These are phyloP conservation scores for Mimas tiliae DNA, from an alignment of 2,888 invertebrate species.

Conservation along the genomic window DNA sequence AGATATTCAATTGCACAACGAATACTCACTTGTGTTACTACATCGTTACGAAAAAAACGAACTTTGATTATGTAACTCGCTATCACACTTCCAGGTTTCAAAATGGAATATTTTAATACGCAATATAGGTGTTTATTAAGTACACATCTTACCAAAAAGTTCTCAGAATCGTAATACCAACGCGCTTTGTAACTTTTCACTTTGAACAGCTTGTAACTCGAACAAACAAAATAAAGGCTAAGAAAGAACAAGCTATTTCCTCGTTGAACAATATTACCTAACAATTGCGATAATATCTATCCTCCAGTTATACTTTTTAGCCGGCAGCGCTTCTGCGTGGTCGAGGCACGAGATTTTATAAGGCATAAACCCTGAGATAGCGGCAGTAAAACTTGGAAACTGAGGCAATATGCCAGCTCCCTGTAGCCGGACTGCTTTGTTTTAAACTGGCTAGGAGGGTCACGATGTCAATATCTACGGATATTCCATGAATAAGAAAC, in stretches of 20 bases:
- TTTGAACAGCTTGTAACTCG: constrained; percentile 44
- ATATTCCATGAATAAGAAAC: constrained; percentile 21
- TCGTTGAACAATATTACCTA: constrained; percentile 57
- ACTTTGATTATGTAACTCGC: background rate
- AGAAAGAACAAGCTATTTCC: constrained; percentile 44
- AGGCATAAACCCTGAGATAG: constrained; percentile 77
- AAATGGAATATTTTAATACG: background rate
- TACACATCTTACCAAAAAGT: constrained; percentile 33
- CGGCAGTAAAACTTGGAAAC: constrained; percentile 73
- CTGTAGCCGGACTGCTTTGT: constrained; percentile 70
- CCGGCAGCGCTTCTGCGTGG: constrained; percentile 54
- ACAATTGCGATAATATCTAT: constrained; percentile 67
- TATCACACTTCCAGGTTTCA: background rate
- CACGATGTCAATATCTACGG: constrained; percentile 52
- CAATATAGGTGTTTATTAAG: background rate
- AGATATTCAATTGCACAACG: constrained; percentile 27
- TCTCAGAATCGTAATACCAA: constrained; percentile 41
- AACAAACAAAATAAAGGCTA: constrained; percentile 48
- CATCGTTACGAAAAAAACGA: background rate
- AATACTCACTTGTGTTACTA: constrained; percentile 18
- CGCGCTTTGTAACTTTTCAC: constrained; percentile 44
- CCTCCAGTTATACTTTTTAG: constrained; percentile 63
- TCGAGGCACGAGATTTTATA: constrained; percentile 72
- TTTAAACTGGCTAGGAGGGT: constrained; percentile 66
- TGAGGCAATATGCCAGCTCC: constrained; percentile 76